phyloP scores from a whole-genome alignment of 1,140 invertebrate species.

The Rhagoletis zephyria region DNA sequence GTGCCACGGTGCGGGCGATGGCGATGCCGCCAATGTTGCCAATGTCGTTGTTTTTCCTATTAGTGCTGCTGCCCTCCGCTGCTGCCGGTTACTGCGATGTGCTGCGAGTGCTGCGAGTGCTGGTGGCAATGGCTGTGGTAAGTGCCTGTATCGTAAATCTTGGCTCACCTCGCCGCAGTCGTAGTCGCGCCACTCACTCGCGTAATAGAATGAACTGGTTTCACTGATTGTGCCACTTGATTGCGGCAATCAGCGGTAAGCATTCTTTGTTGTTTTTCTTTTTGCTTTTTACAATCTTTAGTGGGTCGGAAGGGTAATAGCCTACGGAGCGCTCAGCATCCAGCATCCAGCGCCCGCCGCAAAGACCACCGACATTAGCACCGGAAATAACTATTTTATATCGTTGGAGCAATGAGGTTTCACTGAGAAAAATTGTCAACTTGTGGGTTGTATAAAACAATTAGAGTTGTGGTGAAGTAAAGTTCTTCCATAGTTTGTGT shows the following conservation, averaged over 20 bases:
- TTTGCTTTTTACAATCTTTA: no score
- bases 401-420: not conserved
- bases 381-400: conserved; percentile 47
- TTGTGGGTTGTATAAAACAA: not conserved
- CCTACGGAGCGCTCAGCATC: not conserved
- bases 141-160: conserved; percentile 30
- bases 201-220: conserved; percentile 38
- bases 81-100: not conserved
- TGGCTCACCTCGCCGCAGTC: not conserved
- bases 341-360: not conserved
- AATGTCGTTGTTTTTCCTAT: not conserved
- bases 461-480: no score
- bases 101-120: not conserved
- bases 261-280: conserved; percentile 19
- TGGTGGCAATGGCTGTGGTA: not conserved
- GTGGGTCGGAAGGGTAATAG: conserved; percentile 24
- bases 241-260: conserved; percentile 39
- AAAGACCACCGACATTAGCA: not conserved
- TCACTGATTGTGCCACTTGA: conserved; percentile 45
- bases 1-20: conserved; percentile 35
- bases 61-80: not conserved
- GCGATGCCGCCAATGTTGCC: conserved; percentile 5
- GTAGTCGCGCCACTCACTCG: not conserved
- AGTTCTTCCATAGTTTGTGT: no score
- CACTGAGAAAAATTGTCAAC: conserved; percentile 20